A percentile compares a stretch with the other conserved stretches of the same genome.
Evolutionary conservation across 1,140 invertebrate species (phyloP).

Genomic region (Euborellia annulipes): DNA sequence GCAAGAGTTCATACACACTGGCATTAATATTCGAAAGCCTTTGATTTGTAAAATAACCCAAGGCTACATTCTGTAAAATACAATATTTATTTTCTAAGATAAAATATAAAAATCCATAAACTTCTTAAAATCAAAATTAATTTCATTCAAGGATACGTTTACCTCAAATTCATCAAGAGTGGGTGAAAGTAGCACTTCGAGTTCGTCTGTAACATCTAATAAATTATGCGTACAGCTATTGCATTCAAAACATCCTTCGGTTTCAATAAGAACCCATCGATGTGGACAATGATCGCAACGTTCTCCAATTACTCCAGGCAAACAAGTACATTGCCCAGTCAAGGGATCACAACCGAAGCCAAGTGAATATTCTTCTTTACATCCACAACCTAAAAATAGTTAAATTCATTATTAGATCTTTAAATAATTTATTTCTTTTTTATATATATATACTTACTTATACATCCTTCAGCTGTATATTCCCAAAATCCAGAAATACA

Average conservation of each 20-base stretch:
- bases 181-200: conserved; percentile 44
- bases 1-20: conserved; percentile 39
- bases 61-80: conserved; percentile 40
- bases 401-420: conserved; percentile 7
- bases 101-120: conserved; percentile 8
- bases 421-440: conserved; percentile 8
- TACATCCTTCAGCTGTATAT: background rate
- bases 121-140: background rate
- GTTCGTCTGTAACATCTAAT: conserved; percentile 68
- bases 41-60: conserved; percentile 62
- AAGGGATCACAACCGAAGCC: conserved; percentile 74
- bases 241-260: conserved; percentile 62
- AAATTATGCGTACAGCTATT: conserved; percentile 78
- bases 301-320: conserved; percentile 86
- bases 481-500: conserved; percentile 90
- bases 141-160: conserved; percentile 19
- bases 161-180: conserved; percentile 53
- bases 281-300: conserved; percentile 89
- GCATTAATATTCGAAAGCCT: conserved; percentile 57
- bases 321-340: conserved; percentile 86
- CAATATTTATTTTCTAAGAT: conserved; percentile 10
- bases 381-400: conserved; percentile 58
- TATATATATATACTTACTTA: conserved; percentile 1
- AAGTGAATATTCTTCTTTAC: conserved; percentile 72
- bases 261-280: conserved; percentile 57